Base-by-base conservation (phyloP, 1,140 invertebrate species). In the Lucilia sericata region DNA sequence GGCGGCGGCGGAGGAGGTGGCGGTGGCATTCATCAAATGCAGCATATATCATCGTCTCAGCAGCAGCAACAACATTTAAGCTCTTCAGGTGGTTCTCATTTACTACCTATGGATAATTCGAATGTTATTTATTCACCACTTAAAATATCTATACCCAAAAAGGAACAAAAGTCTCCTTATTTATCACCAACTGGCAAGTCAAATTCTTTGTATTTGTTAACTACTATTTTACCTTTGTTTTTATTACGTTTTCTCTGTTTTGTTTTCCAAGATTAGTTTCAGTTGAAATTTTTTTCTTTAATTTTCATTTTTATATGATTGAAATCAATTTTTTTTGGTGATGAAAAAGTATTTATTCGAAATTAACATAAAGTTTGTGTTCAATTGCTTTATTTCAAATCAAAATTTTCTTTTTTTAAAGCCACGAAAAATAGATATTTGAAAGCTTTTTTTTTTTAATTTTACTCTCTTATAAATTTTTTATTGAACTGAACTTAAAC, bases 161-260 rank as follows among this genome's bases (percentile, higher is more conserved):
- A 89, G 86, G 90, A 91, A 85, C 89, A 90, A 84, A 94, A 95
- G 86, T 98, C 97, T 91, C 98, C 98, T 12, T 97, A 98, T 88
- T 97, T 97, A 65, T 99, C 98, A 88, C 89, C 89, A 88, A 91
- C 89, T 87, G 89, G 89, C 88, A 89, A 90, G 89, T 90, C 81
- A 81, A 87, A 85, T 55, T 82, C 60, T 86, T 83, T 83, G 17
- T 47, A 78, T 78, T 42, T 47, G 17, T 78, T 30, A 47, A 42
- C 9, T 47, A n/a, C 47, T 49, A 49, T 76, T 36, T 76, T 76
- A 1, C 12, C 4, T 75, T 74, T 34, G 19, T 10, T 34, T 75
- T 75, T 17, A 14, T 75, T 1, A 30, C 1, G 25, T 30, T 30
- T 30, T 30, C 25, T 34, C 25, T 75, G 34, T 34, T 36, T 75